Conservation (phyloP, 2,797 vertebrate genomes). For the Danionella dracula region DNA sequence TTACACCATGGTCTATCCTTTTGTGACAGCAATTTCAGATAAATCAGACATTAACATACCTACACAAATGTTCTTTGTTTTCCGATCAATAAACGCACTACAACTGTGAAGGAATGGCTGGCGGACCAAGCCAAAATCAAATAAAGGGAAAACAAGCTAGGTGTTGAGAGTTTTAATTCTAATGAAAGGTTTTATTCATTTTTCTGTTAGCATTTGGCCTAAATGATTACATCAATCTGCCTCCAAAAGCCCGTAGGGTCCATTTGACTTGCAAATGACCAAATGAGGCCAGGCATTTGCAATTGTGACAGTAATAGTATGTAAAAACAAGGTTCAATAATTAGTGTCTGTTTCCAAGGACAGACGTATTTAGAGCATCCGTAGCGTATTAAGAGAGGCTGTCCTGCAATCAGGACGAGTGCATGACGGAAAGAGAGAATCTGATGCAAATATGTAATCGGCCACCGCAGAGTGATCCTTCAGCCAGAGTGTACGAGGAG, state of each 20-base stretch:
- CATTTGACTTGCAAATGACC: slow-evolving; percentile 84
- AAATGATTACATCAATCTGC: slow-evolving; percentile 75
- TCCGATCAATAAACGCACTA: neutral
- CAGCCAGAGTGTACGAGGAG: slow-evolving; percentile 36
- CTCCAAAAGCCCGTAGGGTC: slow-evolving; percentile 56
- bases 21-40: neutral
- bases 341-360: slow-evolving; percentile 80
- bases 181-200: slow-evolving; percentile 68
- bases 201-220: slow-evolving; percentile 59
- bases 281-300: slow-evolving; percentile 64
- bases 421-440: slow-evolving; percentile 45
- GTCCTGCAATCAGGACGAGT: slow-evolving; percentile 75
- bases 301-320: slow-evolving; percentile 67
- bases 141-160: slow-evolving; percentile 37
- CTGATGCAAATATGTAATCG: slow-evolving; percentile 67
- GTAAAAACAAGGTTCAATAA: slow-evolving; percentile 74
- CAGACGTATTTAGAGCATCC: slow-evolving; percentile 71
- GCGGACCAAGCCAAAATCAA: slow-evolving; percentile 32
- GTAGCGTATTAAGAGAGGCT: slow-evolving; percentile 71
- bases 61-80: no score
- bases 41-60: no score
- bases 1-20: neutral
- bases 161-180: slow-evolving; percentile 54
- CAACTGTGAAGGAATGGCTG: slow-evolving; percentile 15
- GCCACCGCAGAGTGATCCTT: slow-evolving; percentile 56